A percentile compares a stretch with the other conserved stretches of the same genome.
Conservation (phyloP, 1,140 invertebrate genomes). For the Euschistus heros region DNA sequence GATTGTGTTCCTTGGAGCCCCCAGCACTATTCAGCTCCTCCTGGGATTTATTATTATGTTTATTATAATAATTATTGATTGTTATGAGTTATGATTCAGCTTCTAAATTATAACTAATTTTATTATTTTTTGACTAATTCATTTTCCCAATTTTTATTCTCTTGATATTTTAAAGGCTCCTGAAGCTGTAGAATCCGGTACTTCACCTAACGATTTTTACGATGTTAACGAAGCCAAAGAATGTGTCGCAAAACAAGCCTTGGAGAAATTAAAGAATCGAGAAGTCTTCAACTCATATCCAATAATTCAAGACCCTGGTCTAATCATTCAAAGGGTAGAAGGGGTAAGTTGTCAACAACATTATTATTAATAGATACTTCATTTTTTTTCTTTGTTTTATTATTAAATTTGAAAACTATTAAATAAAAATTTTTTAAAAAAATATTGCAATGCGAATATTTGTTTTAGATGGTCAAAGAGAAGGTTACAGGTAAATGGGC, state of each 20-base stretch:
- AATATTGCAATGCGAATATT: slow-evolving; percentile 1
- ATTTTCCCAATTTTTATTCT: no score
- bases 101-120: no score
- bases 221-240: background rate
- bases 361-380: background rate
- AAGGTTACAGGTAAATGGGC: slow-evolving; percentile 9
- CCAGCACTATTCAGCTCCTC: no score
- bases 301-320: background rate
- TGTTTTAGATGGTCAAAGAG: slow-evolving; percentile 27
- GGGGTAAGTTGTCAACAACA: background rate
- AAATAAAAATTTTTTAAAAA: no score
- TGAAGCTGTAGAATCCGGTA: background rate
- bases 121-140: no score
- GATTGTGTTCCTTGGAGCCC: no score
- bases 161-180: background rate
- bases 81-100: no score
- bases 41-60: no score
- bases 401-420: no score
- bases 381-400: background rate
- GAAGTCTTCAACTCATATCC: background rate
- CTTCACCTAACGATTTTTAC: background rate
- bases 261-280: background rate
- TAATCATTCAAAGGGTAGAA: background rate
- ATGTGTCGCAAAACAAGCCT: background rate
- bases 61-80: no score